Base-by-base conservation (phyloP, 1,140 invertebrate species). In the Drosophila arawakana region DNA sequence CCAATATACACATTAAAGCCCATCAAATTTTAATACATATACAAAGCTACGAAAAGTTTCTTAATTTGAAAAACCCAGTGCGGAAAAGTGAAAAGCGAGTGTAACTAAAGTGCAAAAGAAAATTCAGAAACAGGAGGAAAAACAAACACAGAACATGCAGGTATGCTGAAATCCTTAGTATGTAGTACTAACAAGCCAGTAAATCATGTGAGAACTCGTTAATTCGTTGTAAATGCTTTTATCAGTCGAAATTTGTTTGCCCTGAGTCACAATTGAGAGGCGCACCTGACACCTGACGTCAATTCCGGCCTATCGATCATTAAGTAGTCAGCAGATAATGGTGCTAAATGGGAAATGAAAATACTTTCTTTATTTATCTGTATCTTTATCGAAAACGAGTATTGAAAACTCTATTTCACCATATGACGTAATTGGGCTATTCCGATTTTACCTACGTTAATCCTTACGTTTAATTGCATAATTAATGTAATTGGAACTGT, bases 211-310 rank as follows among this genome's bases (percentile, higher is more conserved):
- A 37, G 7, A 9, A 54, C 30, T 13, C 13, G 8, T 15, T 8
- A 52, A 21, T 54, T 55, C 21, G 46, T 43, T 43, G 46, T 43
- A 63, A 63, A 41, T 52, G 47, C 15, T 5, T 18, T 54, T 55
- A 65, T 65, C 62, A 21, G 41, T 65, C 50, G 30, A 15, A 57
- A 41, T 39, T 57, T 15, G 39, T 57, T 57, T 35, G 5, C 5
- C 21, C 18, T 63, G 58, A 58, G 9, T 73, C 58, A 62, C 8
- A 35, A 18, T n/a, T 34, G 15, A 18, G n/a, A 50, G 35, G n/a
- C 35, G 10, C 71, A 74, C 72, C 72, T 74, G 72, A 74, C 72
- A 74, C 66, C 72, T 74, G 59, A 13, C 4, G 11, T 46, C 66
- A 54, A 59, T 66, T 59, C 30, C 34, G 18, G 62, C 47, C 70